Base-by-base conservation (phyloP, 23 tunicate genomes). In the Styela clava region DNA sequence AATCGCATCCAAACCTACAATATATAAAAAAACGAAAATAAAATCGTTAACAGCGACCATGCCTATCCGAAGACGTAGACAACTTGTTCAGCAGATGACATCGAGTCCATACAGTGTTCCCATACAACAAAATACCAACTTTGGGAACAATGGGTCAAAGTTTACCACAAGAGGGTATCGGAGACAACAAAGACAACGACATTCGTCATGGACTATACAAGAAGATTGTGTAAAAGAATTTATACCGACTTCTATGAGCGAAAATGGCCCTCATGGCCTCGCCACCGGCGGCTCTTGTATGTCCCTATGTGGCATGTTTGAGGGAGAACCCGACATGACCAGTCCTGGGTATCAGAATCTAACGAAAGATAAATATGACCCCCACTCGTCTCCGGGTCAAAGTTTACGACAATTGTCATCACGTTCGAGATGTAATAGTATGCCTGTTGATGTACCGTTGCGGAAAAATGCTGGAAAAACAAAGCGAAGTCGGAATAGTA, bases 371-470 rank as follows among this genome's bases (percentile, higher is more conserved):
- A 26, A 52, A 44, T 22, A 16, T 7, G 35, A n/a, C 12, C 30
- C 21, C n/a, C 30, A 25, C 24, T 16, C n/a, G 9, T 18, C 21
- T 0, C 30, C 33, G 20, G 1, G 12, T 1, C 9, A 52, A 5
- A 44, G n/a, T 24, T 20, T 51, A 9, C 64, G 65, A 0, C 25
- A 31, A 12, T 44, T 52, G 19, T 52, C 64, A 12, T 21, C 81
- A 9, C 30, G 52, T 21, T 76, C 81, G 18, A 36, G 81, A 25
- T 76, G 81, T 76, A 44, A 76, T 44, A 76, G 81, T 64, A 76
- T 76, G 81, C 88, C 88, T 35, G 94, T 87, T 27, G 82, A 91
- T 73, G 97, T 86, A 22, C 90, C 97, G n/a, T 33, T 78, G 28
- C 61, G 89, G 23, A 83, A 35, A 78, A 76, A 76, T 29, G 81